Base-by-base conservation (phyloP, 30 jellyfish, hydroid and myxozoan genomes). In the Aurelia coerulea region DNA sequence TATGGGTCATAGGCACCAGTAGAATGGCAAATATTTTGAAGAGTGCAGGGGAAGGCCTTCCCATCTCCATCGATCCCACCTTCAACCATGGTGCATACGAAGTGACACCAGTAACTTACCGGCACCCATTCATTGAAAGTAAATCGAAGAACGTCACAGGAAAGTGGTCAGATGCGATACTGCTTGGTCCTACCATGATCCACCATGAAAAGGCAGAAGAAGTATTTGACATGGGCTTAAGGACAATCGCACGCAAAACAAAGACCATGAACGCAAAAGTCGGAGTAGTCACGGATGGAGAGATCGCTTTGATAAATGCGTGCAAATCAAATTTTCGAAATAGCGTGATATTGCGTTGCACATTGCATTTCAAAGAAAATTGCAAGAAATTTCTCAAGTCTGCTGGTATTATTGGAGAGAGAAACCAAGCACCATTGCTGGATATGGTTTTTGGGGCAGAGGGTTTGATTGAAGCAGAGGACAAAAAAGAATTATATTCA, bases 391-490 rank as follows among this genome's bases (percentile, higher is more conserved):
- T 41, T 76, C 33, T 74, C n/a, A 12, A 52, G 49, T 74, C 85
- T 37, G 52, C 19, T 19, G 85, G 85, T 15, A 74, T 74, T 2
- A 10, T 4, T 1, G 75, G 75, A 9, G 85, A 58, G 4, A 2
- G 54, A 11, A 35, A 52, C 17, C 85, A 74, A 70, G 63, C 5
- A 7, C 85, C 49, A 19, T 16, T 74, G 23, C 75, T 74, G 4
- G 85, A 74, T 42, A 74, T 74, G 32, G 75, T 74, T 52, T 74
- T 74, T 51, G 85, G 85, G 10, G 85, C 49, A 8, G 53, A 74
- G 12, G 85, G 78, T 12, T 60, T 74, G 18, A 35, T 74, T 17
- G 85, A 74, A 35, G 50, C 85, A 41, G 85, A 39, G 7, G 46
- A 74, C 52, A 41, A 74, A 52, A 5, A 15, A 10, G 85, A 74